Evolutionary conservation across 2,888 invertebrate genomes (phyloP).

Genomic region (Dysmachus trigonus): DNA sequence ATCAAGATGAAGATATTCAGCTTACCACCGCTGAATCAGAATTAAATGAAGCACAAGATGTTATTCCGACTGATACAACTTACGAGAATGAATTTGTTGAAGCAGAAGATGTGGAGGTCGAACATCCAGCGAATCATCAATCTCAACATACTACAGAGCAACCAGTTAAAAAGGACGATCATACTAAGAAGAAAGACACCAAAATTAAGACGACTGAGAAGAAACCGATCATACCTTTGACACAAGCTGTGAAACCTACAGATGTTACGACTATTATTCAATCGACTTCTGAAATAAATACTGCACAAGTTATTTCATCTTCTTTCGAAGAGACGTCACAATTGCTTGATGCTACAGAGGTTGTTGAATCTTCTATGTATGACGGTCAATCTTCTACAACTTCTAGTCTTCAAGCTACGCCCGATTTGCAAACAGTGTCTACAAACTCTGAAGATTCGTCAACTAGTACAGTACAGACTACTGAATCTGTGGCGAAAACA

Average conservation of each 20-base stretch:
- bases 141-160: constrained; percentile 47
- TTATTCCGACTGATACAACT: constrained; percentile 58
- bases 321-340: constrained; percentile 59
- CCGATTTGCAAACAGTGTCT: constrained; percentile 49
- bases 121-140: constrained; percentile 51
- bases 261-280: constrained; percentile 57
- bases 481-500: constrained; percentile 52
- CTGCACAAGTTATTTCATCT: constrained; percentile 54
- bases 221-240: constrained; percentile 51
- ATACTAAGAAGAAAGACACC: constrained; percentile 58
- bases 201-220: constrained; percentile 61
- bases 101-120: not conserved
- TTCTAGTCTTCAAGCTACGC: constrained; percentile 39
- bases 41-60: constrained; percentile 49
- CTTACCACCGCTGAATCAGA: constrained; percentile 62
- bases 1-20: constrained; percentile 61
- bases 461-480: constrained; percentile 47
- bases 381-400: constrained; percentile 61
- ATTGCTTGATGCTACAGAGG: constrained; percentile 52
- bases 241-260: constrained; percentile 58
- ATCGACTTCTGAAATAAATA: constrained; percentile 59
- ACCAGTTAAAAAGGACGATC: constrained; percentile 58
- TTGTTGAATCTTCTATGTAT: constrained; percentile 59
- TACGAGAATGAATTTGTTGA: constrained; percentile 57
- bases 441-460: constrained; percentile 43